phyloP scores from a whole-genome alignment of 2,888 invertebrate genomes.

The Apamea crenata region DNA sequence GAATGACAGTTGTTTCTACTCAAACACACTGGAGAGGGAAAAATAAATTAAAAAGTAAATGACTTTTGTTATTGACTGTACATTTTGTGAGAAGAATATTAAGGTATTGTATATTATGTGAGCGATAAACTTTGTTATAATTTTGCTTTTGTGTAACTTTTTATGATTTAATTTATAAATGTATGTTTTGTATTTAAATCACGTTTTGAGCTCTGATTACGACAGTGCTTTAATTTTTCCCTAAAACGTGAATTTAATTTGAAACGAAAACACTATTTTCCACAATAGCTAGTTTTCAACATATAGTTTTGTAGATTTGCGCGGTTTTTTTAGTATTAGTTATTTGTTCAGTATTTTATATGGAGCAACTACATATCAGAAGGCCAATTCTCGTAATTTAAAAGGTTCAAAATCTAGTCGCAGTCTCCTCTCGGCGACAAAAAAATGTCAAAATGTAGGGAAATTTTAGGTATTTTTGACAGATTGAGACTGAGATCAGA shows the following conservation, averaged over 20 bases:
- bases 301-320: too few species aligned
- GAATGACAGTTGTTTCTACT: conserved; percentile 61
- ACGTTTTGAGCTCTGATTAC: neutral
- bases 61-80: conserved; percentile 64
- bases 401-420: too few species aligned
- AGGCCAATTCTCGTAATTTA: too few species aligned
- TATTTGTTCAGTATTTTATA: too few species aligned
- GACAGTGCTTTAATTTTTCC: too few species aligned
- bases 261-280: neutral
- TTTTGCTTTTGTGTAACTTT: neutral
- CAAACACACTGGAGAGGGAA: conserved; percentile 37
- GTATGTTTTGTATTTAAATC: neutral
- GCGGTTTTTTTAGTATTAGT: too few species aligned
- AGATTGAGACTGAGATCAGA: too few species aligned
- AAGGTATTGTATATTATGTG: conserved; percentile 21
- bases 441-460: too few species aligned
- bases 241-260: neutral
- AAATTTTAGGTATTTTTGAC: too few species aligned
- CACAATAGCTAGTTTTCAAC: too few species aligned
- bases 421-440: too few species aligned
- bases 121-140: neutral
- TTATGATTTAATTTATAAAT: neutral
- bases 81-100: conserved; percentile 44
- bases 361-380: too few species aligned
- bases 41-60: conserved; percentile 60